These are phyloP conservation scores for Leucoraja erinaceus DNA, from an alignment of 2,113 vertebrate genomes.

Conservation along the genomic window DNA sequence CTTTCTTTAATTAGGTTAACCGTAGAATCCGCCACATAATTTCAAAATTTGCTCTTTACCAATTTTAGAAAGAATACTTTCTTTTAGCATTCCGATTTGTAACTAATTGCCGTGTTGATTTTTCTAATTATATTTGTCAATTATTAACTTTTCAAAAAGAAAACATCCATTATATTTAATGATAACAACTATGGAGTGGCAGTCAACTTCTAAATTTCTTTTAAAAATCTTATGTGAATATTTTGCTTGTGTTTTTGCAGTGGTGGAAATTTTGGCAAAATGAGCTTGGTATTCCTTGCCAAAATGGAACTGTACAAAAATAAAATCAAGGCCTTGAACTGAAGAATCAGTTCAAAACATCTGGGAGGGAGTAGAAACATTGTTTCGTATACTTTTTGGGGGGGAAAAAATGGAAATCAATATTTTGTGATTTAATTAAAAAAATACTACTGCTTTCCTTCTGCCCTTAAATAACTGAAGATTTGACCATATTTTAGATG, in stretches of 20 bases:
- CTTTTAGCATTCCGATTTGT: background rate
- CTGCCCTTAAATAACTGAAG: background rate
- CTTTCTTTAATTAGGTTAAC: background rate
- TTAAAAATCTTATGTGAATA: background rate
- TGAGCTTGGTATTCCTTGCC: background rate
- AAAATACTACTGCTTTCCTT: background rate
- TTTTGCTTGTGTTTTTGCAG: slow-evolving; percentile 23
- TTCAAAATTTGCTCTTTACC: background rate
- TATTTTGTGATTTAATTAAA: background rate
- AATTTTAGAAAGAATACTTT: background rate
- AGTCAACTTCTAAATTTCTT: slow-evolving; percentile 5
- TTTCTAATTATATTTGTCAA: background rate
- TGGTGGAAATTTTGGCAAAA: slow-evolving; percentile 22
- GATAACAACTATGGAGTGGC: background rate
- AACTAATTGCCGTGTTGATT: too few relatives aligned
- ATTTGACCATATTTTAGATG: background rate
- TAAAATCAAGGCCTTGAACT: background rate
- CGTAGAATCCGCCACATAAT: too few relatives aligned
- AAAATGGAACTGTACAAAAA: background rate
- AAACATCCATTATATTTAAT: background rate
- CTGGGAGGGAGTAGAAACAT: background rate
- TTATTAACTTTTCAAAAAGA: background rate
- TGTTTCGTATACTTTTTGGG: background rate
- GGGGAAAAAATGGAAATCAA: background rate
- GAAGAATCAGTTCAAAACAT: background rate